Evolutionary conservation across 2,888 invertebrate species (phyloP), one percentile per base, ranked within the genome.

Genomic region (Metellina segmentata): DNA sequence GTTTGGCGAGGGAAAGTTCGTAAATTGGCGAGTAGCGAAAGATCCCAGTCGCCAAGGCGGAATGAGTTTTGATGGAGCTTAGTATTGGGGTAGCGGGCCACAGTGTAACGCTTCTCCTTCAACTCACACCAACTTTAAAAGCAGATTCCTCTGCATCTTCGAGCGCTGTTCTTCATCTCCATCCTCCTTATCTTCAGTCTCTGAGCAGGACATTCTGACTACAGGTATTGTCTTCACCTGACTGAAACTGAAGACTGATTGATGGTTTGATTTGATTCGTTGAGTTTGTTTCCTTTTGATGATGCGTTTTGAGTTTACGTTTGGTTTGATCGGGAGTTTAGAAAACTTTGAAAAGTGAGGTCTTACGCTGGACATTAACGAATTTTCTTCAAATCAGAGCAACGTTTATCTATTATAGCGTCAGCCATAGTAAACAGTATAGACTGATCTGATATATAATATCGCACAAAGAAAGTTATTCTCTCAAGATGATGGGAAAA

Each of bases 61-160:
- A 81, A 69, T 81, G 87, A 91, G 87, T 91, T 91, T 91, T 88
- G 72, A 91, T 87, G 77, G 87, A 77, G 81, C 82, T 87, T 77
- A 70, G 53, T 70, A 61, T 53, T 53, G 71, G 78, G 49, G 78
- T 53, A 77, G 81, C 87, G 87, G 34, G 82, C 91, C 82, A 91
- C 77, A 87, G 87, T 79, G 51, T 72, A 77, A 71, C 61, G 79
- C 7, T 78, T 88, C 78, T 79, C 79, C 74, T 51, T 72, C 91
- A 19, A 82, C 81, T 69, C 85, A 85, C 85, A 90, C 74, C 75
- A 75, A 75, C 85, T 86, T 85, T 83, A n/a, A 34, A 69, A 20
- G 72, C 83, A 53, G 82, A 77, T 91, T 91, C 78, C 61, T 61
- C 78, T 71, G 20, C 83, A 48, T 70, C 71, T 48, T 69, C 19